These are phyloP conservation scores for Lasius platythorax DNA, from an alignment of 2,888 invertebrate species.

Conservation along the genomic window DNA sequence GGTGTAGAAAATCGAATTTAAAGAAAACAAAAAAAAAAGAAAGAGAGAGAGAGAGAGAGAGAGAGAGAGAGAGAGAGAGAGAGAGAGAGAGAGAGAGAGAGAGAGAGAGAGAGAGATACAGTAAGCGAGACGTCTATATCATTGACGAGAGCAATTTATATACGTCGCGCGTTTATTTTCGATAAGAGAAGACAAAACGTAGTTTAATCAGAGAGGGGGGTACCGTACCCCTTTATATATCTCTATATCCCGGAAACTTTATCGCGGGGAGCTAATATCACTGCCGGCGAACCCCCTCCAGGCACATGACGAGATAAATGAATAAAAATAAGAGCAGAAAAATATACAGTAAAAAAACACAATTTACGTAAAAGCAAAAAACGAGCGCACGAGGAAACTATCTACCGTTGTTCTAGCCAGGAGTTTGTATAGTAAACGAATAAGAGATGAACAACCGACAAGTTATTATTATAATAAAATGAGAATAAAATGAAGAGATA, in stretches of 20 bases:
- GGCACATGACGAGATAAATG: slow-evolving; percentile 40
- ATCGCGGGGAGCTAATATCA: slow-evolving; percentile 52
- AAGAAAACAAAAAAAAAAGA: slow-evolving; percentile 29
- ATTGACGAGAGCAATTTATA: slow-evolving; percentile 26
- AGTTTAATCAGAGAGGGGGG: slow-evolving; percentile 14
- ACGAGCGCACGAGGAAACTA: slow-evolving; percentile 26
- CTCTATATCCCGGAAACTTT: slow-evolving; percentile 45
- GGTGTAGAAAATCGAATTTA: slow-evolving; percentile 48
- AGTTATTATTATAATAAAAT: slow-evolving; percentile 41
- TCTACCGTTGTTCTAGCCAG: slow-evolving; percentile 48
- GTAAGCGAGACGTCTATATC: slow-evolving; percentile 38
- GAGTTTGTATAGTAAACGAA: slow-evolving; percentile 64
- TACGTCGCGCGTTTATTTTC: slow-evolving; percentile 43
- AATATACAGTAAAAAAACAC: slow-evolving; percentile 25
- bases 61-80: too few relatives aligned
- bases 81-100: background rate
- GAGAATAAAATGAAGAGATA: slow-evolving; percentile 34
- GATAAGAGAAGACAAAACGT: slow-evolving; percentile 31
- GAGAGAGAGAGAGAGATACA: slow-evolving; percentile 5
- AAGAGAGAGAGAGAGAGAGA: background rate
- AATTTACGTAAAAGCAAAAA: slow-evolving; percentile 31
- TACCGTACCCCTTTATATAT: slow-evolving; percentile 30
- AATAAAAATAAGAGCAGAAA: slow-evolving; percentile 38
- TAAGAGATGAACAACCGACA: slow-evolving; percentile 36
- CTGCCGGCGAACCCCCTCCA: slow-evolving; percentile 51